phyloP scores from a whole-genome alignment of 2,113 vertebrate species.

The Amblyopsis rosae region DNA sequence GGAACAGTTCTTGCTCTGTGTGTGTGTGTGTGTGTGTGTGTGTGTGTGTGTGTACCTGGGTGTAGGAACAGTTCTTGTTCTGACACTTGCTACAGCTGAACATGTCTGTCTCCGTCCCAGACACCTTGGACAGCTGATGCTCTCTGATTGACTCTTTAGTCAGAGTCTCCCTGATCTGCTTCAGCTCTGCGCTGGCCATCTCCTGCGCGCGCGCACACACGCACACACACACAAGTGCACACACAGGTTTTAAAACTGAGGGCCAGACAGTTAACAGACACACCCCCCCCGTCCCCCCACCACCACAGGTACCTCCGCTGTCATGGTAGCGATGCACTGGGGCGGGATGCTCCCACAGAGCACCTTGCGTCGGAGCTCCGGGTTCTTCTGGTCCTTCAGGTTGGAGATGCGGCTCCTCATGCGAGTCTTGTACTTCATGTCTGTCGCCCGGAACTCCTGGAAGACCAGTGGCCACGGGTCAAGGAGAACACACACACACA shows the following conservation, averaged over 20 bases:
- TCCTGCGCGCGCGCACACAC: slow-evolving; percentile 74
- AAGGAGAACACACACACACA: slow-evolving; percentile 70
- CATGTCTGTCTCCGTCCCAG: slow-evolving; percentile 92
- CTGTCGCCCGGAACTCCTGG: slow-evolving; percentile 89
- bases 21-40: neutral
- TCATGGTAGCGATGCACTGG: slow-evolving; percentile 89
- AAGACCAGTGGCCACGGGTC: slow-evolving; percentile 83
- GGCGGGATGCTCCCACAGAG: slow-evolving; percentile 86
- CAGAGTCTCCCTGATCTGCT: slow-evolving; percentile 93
- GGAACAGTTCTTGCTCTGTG: no score
- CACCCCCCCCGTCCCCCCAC: neutral
- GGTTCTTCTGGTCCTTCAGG: slow-evolving; percentile 95
- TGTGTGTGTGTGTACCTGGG: slow-evolving; percentile 77
- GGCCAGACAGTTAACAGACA: no score
- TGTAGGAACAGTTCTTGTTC: slow-evolving; percentile 94
- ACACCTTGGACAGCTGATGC: slow-evolving; percentile 93
- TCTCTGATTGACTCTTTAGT: slow-evolving; percentile 95
- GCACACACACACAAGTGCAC: neutral
- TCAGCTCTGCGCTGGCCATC: slow-evolving; percentile 96
- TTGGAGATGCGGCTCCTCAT: slow-evolving; percentile 94
- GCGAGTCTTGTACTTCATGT: slow-evolving; percentile 91
- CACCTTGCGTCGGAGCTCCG: slow-evolving; percentile 87
- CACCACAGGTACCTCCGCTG: slow-evolving; percentile 80
- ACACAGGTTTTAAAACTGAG: neutral
- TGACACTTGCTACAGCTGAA: slow-evolving; percentile 92